Conservation (phyloP, 1,140 invertebrate species). For the Drusus annulatus region DNA sequence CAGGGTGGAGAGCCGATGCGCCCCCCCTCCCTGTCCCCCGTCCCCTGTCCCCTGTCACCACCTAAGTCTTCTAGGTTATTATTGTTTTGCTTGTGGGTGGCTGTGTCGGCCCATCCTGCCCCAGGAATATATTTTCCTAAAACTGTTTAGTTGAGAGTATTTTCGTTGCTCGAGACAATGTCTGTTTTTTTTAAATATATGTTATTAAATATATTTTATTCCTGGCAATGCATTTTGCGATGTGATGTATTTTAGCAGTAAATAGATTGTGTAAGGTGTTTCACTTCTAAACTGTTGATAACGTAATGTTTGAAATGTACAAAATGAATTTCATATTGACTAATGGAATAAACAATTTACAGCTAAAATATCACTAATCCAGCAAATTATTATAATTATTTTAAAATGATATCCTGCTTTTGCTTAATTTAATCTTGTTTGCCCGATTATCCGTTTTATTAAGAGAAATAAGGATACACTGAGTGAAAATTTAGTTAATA, state of each 20-base stretch:
- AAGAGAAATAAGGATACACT: constrained; percentile 50
- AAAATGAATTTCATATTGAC: constrained; percentile 59
- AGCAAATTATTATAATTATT: constrained; percentile 70
- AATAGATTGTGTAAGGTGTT: constrained; percentile 75
- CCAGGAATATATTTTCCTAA: constrained; percentile 52
- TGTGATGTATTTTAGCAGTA: constrained; percentile 86
- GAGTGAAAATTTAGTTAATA: constrained; percentile 52
- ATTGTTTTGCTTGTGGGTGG: constrained; percentile 59
- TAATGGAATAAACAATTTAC: constrained; percentile 71
- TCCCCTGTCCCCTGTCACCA: not conserved
- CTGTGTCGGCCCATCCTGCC: constrained; percentile 61
- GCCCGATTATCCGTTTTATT: constrained; percentile 46
- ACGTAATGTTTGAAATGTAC: constrained; percentile 64
- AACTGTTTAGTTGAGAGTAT: constrained; percentile 54
- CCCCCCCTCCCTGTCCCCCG: constrained; percentile 47
- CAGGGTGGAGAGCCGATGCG: no score
- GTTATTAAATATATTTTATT: constrained; percentile 86
- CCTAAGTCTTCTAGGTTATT: constrained; percentile 2
- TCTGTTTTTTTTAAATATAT: constrained; percentile 77
- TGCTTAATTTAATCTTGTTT: constrained; percentile 65
- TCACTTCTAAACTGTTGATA: constrained; percentile 68
- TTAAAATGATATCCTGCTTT: constrained; percentile 71
- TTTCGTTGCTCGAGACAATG: constrained; percentile 65
- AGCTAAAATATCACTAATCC: constrained; percentile 73
- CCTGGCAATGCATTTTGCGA: constrained; percentile 84